Conservation (phyloP, 2,888 invertebrate species). For the Alloplasta piceator region DNA sequence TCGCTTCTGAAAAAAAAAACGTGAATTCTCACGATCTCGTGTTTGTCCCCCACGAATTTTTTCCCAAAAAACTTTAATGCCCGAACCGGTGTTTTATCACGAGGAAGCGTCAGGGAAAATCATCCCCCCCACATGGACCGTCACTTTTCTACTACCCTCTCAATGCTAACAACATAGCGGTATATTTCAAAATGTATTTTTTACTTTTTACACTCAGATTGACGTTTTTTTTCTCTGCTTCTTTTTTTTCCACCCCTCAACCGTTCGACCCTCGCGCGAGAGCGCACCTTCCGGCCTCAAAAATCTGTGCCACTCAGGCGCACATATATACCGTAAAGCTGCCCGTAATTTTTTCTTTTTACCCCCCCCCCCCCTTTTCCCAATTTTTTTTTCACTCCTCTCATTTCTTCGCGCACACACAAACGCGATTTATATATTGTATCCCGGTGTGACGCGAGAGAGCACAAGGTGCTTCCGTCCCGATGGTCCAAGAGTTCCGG, state of each 20-base stretch:
- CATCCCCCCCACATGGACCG: conserved; percentile 48
- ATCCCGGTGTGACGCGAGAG: conserved; percentile 51
- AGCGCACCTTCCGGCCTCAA: conserved; percentile 68
- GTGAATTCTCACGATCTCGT: conserved; percentile 73
- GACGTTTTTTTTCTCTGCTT: conserved; percentile 41
- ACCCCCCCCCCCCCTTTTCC: conserved; percentile 29
- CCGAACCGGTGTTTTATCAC: conserved; percentile 5
- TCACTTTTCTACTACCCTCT: conserved; percentile 19
- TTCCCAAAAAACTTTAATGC: conserved; percentile 53
- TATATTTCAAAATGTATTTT: conserved; percentile 78
- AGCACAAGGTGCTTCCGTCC: conserved; percentile 80
- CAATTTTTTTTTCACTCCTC: conserved; percentile 64
- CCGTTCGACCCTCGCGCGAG: conserved; percentile 70
- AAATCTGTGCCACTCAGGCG: conserved; percentile 81
- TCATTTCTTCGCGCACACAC: conserved; percentile 37
- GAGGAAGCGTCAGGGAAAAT: conserved; percentile 47
- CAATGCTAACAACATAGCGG: conserved; percentile 75
- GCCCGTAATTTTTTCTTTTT: conserved; percentile 63
- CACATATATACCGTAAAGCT: conserved; percentile 79
- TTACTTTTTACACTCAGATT: conserved; percentile 69
- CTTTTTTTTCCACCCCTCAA: conserved; percentile 71
- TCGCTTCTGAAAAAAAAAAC: conserved; percentile 61
- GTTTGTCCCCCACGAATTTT: conserved; percentile 65
- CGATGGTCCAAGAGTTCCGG: conserved; percentile 72
- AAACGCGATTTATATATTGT: not conserved